phyloP scores from a whole-genome alignment of 2,113 vertebrate species.

The Trachemys scripta region DNA sequence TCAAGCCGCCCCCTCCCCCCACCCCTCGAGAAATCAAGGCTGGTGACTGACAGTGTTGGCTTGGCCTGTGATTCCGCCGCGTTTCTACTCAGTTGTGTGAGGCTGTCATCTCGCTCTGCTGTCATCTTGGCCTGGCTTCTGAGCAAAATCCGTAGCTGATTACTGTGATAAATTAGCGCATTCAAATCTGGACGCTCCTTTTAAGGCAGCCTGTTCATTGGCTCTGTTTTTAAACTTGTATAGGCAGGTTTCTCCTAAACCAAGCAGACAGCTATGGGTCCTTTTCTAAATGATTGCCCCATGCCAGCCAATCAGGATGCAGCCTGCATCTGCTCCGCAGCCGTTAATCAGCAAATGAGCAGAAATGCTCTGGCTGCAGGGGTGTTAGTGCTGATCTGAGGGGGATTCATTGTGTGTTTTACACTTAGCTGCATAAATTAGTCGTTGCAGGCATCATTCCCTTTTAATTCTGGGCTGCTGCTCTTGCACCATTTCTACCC shows the following conservation, averaged over 20 bases:
- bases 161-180: rapidly evolving
- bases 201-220: background rate
- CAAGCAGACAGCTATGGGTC: constrained; percentile 17
- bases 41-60: rapidly evolving
- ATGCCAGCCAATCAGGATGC: background rate
- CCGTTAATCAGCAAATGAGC: constrained; percentile 36
- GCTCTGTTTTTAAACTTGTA: background rate
- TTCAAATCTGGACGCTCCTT: background rate
- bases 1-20: rapidly evolving
- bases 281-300: background rate
- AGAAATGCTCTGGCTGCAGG: constrained; percentile 13
- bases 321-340: background rate
- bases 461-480: constrained; percentile 22
- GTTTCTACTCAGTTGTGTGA: background rate
- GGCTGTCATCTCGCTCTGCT: background rate
- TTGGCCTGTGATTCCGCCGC: background rate
- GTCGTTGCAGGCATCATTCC: background rate
- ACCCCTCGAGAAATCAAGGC: background rate
- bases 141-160: background rate
- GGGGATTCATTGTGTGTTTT: constrained; percentile 18
- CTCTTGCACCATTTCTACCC: background rate
- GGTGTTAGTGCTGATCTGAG: background rate
- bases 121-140: background rate
- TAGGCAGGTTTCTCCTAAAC: background rate
- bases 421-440: constrained; percentile 47